Evolutionary conservation across 1,140 invertebrate species (phyloP), one percentile per base, ranked within the genome.

Genomic region (Hylaeus volcanicus): DNA sequence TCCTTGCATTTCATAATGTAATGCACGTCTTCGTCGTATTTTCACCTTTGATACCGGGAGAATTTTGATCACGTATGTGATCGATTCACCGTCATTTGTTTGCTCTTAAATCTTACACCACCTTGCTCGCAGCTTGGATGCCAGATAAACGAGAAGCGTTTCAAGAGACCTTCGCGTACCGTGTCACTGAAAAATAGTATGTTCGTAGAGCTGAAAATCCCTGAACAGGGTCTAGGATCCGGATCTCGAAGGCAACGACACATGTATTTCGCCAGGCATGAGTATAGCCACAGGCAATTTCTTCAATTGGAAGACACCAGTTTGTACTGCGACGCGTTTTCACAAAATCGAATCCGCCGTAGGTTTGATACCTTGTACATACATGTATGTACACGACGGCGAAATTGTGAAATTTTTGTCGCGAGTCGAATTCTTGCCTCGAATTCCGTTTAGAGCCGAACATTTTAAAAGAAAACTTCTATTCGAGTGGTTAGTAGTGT

Each of bases 161-260:
- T 61, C 45, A 53, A 41, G 37, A 37, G 26, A 26, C n/a, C 5
- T 73, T 56, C n/a, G 4, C 48, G 37, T 56, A 39, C 51, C 39
- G 4, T 64, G 69, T 64, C 51, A 58, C 43, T 56, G 48, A 56
- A 58, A 41, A 65, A 74, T 26, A 26, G 26, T 37, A 37, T 12
- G 45, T 45, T 63, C 39, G 12, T 15, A 6, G 1, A 5, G 15
- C 4, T 51, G 58, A 66, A 63, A 72, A 73, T 68, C 45, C 70
- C 70, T 55, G 73, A 80, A 71, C 81, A 74, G 73, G 70, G 45
- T 55, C 69, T 72, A 51, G 69, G 76, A 80, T 76, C 61, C 60
- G 82, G 82, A 85, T 84, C 77, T 81, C 71, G 82, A 55, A 81
- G 72, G 74, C 81, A 85, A 81, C 82, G 84, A 84, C 63, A 70